These are phyloP conservation scores for Craterocephalus amniculus DNA, from an alignment of 2,797 vertebrate species.

Conservation along the genomic window DNA sequence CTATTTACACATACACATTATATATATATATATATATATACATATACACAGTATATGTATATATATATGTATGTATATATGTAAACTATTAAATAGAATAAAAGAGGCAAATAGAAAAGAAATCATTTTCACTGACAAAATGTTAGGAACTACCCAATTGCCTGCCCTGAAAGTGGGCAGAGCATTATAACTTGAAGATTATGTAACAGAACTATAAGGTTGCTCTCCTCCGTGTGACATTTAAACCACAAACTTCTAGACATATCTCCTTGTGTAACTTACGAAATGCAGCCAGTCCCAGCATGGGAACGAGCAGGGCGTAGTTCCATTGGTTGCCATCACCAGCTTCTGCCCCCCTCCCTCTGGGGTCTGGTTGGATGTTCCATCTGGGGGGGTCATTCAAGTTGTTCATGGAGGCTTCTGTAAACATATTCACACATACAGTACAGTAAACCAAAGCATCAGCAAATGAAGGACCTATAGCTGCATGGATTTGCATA, in stretches of 20 bases:
- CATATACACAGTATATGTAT: too few relatives aligned
- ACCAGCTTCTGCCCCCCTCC: slow-evolving; percentile 78
- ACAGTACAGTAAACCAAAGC: slow-evolving; percentile 11
- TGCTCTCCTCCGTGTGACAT: neutral
- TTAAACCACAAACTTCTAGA: slow-evolving; percentile 9
- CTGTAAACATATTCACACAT: slow-evolving; percentile 31
- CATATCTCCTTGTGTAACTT: slow-evolving; percentile 54
- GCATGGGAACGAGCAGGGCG: slow-evolving; percentile 94
- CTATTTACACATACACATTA: too few relatives aligned
- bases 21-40: too few relatives aligned
- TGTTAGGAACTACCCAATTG: neutral
- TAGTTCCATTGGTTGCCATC: slow-evolving; percentile 97
- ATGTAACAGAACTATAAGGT: neutral
- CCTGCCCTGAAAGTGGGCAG: neutral
- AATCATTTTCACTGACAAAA: neutral
- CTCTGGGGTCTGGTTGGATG: slow-evolving; percentile 88
- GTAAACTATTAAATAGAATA: too few relatives aligned
- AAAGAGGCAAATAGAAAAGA: neutral
- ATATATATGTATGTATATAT: too few relatives aligned
- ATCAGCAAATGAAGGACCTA: neutral
- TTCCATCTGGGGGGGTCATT: slow-evolving; percentile 97
- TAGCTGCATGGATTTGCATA: neutral
- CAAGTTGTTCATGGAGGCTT: slow-evolving; percentile 93
- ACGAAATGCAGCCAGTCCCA: slow-evolving; percentile 92
- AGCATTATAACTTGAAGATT: neutral